Evolutionary conservation across 2,888 invertebrate genomes (phyloP), one percentile per base, ranked within the genome.

Genomic region (Lepidochitona cinerea): DNA sequence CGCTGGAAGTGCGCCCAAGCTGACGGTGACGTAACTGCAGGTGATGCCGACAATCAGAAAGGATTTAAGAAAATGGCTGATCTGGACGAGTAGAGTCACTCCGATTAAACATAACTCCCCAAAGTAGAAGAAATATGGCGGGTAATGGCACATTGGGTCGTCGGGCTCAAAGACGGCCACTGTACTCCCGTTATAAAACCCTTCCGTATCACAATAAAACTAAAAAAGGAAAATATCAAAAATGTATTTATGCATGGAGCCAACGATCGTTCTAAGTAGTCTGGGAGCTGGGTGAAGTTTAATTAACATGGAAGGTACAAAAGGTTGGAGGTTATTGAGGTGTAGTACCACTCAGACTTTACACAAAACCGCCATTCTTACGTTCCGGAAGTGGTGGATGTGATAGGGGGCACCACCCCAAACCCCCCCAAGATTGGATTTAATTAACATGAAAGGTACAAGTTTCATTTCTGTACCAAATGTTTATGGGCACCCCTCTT

Each of bases 121-220:
- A 88, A 94, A 94, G 89, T 94, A 93, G 79, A 94, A 93, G 89
- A 95, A 93, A 89, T 95, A 95, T 66, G 94, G 94, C 53, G 95
- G 95, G 89, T 94, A 94, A 49, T 93, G 91, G 85, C 94, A 94
- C 36, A 90, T 89, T 41, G 64, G 32, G 71, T 75, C 70, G n/a
- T 66, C 59, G 85, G 75, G 75, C 33, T 75, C 72, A 29, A 75
- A 35, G 52, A 32, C 6, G 14, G 6, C 37, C 2, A 7, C 52
- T 18, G 12, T 53, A 12, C 23, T 59, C 4, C 5, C 54, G 36
- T 23, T 64, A 41, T 53, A 68, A 0, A 37, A 4, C 12, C 36
- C 26, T 0, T 36, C 32, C 3, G 64, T 54, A 36, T 53, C 70
- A 41, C 76, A 78, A 33, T 68, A 70, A 0, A 72, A 41, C 78